These are phyloP conservation scores for Lateolabrax maculatus DNA, from an alignment of 2,797 vertebrate genomes.

Conservation along the genomic window DNA sequence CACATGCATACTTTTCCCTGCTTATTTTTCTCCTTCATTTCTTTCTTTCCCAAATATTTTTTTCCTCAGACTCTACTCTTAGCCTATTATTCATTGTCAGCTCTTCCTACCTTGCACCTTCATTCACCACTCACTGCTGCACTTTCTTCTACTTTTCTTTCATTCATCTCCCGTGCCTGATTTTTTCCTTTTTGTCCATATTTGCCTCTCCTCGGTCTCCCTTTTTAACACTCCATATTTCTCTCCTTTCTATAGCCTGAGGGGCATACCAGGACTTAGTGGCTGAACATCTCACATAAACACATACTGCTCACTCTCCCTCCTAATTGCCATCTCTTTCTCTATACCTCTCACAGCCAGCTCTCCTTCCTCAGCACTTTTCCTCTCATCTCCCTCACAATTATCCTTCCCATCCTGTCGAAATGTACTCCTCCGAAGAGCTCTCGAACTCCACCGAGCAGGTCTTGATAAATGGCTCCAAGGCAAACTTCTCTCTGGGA, in stretches of 20 bases:
- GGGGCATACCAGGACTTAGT: slow-evolving; percentile 7
- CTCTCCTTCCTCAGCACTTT: background rate
- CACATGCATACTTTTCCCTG: background rate
- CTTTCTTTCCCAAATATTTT: background rate
- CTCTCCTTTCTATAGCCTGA: slow-evolving; percentile 10
- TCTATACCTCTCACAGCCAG: background rate
- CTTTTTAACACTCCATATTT: background rate
- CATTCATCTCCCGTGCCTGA: background rate
- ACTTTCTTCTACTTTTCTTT: slow-evolving; percentile 1
- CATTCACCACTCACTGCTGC: background rate
- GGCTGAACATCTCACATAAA: background rate
- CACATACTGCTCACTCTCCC: slow-evolving; percentile 11
- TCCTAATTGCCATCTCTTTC: slow-evolving; percentile 12
- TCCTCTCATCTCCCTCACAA: slow-evolving; percentile 2
- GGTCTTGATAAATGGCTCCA: slow-evolving; percentile 75
- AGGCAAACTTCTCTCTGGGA: slow-evolving; percentile 77
- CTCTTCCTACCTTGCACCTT: background rate
- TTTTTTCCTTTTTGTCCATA: background rate
- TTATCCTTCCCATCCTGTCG: slow-evolving; percentile 1
- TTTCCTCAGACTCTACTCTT: background rate
- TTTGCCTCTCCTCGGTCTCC: background rate
- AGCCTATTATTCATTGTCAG: background rate
- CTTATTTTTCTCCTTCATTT: background rate
- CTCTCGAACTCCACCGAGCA: slow-evolving; percentile 79
- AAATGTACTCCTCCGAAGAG: slow-evolving; percentile 71